These are phyloP conservation scores for Lasioglossum baleicum DNA, from an alignment of 1,140 invertebrate species.

Conservation along the genomic window DNA sequence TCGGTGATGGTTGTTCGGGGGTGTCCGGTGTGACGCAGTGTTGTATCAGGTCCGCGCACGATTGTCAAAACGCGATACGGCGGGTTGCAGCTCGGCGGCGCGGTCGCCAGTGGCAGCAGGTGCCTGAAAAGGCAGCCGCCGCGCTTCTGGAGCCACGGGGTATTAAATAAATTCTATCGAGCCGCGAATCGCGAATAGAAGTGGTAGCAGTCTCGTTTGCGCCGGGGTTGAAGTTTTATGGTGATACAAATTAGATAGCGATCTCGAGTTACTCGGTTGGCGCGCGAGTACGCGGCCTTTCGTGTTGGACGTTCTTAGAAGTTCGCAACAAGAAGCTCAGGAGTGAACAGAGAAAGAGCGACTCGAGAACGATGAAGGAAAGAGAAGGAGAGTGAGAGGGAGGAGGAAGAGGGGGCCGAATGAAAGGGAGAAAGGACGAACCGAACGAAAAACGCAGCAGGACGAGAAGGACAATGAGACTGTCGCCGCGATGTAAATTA, in stretches of 20 bases:
- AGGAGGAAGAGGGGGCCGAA: neutral
- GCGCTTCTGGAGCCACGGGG: neutral
- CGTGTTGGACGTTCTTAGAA: conserved; percentile 22
- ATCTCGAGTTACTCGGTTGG: conserved; percentile 50
- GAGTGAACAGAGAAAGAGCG: too few relatives aligned
- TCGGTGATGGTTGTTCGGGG: too few relatives aligned
- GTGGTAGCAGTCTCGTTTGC: conserved; percentile 46
- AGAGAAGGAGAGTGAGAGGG: neutral
- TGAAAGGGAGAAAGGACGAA: conserved; percentile 9
- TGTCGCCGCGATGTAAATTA: conserved; percentile 10
- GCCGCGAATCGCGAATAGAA: conserved; percentile 31
- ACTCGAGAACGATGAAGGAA: neutral
- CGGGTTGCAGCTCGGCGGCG: neutral
- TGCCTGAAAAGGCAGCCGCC: neutral
- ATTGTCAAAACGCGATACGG: neutral
- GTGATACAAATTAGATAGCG: conserved; percentile 60
- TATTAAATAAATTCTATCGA: conserved; percentile 56
- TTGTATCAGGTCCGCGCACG: neutral
- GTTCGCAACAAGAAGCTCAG: conserved; percentile 22
- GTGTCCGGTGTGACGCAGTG: too few relatives aligned
- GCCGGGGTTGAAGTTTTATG: conserved; percentile 51
- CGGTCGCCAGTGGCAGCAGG: neutral
- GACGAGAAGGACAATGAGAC: neutral
- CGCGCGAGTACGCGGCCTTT: conserved; percentile 30
- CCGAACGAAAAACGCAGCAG: neutral